Conservation (phyloP, 2,113 vertebrate genomes). For the Psittacula cyanocephala region DNA sequence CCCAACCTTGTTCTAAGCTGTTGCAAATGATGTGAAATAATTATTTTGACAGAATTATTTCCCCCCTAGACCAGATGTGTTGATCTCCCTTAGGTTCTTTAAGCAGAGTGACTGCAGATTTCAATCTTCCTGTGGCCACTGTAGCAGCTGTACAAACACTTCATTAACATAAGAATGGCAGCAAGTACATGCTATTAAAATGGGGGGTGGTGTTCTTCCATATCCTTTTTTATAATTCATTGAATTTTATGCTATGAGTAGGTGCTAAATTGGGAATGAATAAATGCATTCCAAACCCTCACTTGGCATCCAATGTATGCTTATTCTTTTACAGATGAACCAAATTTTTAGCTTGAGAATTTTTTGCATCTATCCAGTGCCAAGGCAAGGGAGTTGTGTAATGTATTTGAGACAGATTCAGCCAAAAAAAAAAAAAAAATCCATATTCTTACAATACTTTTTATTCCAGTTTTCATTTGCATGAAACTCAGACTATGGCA, state of each 20-base stretch:
- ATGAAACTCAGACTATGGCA: background rate
- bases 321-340: slow-evolving; percentile 39
- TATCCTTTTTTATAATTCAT: slow-evolving; percentile 24
- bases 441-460: background rate
- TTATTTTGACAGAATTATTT: slow-evolving; percentile 39
- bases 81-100: slow-evolving; percentile 57
- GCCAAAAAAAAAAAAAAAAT: background rate
- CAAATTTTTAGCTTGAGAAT: slow-evolving; percentile 24
- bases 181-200: slow-evolving; percentile 42
- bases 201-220: background rate
- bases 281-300: slow-evolving; percentile 36
- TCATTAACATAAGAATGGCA: slow-evolving; percentile 69
- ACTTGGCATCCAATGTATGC: slow-evolving; percentile 33
- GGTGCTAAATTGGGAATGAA: slow-evolving; percentile 61
- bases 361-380: slow-evolving; percentile 34
- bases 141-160: slow-evolving; percentile 64
- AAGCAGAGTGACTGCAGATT: slow-evolving; percentile 57
- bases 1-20: background rate
- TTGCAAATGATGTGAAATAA: slow-evolving; percentile 45
- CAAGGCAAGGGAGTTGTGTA: slow-evolving; percentile 5
- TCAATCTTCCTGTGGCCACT: slow-evolving; percentile 55
- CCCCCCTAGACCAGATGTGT: slow-evolving; percentile 48
- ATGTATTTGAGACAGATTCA: slow-evolving; percentile 29
- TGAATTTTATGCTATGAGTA: slow-evolving; percentile 54
- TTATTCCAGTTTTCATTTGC: background rate